phyloP scores from a whole-genome alignment of 1,140 invertebrate genomes.

The Gryllus bimaculatus region DNA sequence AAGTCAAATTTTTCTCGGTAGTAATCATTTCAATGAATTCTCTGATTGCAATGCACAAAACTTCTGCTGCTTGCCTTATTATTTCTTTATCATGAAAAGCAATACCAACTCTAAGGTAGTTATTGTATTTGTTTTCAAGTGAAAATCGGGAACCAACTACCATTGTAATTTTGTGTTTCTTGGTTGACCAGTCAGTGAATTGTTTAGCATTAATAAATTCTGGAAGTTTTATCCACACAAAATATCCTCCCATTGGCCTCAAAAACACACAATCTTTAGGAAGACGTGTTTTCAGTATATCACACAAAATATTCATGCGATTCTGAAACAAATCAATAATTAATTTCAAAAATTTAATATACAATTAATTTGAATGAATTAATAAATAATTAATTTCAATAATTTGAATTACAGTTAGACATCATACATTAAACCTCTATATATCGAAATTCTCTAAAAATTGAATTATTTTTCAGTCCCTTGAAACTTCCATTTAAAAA shows the following conservation, averaged over 20 bases:
- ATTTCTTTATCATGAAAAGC: slow-evolving; percentile 13
- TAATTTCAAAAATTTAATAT: slow-evolving; percentile 7
- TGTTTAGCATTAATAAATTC: slow-evolving; percentile 31
- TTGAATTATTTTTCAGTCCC: too few species aligned
- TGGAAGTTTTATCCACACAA: slow-evolving; percentile 46
- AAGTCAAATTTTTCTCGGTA: too few species aligned
- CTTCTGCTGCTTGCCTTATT: not conserved
- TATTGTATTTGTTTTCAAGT: slow-evolving; percentile 23
- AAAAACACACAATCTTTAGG: slow-evolving; percentile 36
- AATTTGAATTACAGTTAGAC: not conserved
- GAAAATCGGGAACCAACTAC: slow-evolving; percentile 42
- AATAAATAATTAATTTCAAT: not conserved
- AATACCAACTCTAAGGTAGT: slow-evolving; percentile 15
- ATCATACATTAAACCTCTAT: too few species aligned
- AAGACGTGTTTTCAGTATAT: slow-evolving; percentile 34
- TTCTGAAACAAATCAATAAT: slow-evolving; percentile 28
- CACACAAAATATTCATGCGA: slow-evolving; percentile 36
- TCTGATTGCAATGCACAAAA: slow-evolving; percentile 10
- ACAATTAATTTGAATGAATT: slow-evolving; percentile 6
- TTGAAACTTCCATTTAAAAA: too few species aligned
- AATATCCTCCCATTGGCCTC: slow-evolving; percentile 45
- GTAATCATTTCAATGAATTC: not conserved
- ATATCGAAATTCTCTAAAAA: too few species aligned
- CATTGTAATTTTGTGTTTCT: slow-evolving; percentile 36
- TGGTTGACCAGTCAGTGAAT: slow-evolving; percentile 34